phyloP scores from a whole-genome alignment of 1,140 invertebrate genomes.

The Calephelis virginiensis region DNA sequence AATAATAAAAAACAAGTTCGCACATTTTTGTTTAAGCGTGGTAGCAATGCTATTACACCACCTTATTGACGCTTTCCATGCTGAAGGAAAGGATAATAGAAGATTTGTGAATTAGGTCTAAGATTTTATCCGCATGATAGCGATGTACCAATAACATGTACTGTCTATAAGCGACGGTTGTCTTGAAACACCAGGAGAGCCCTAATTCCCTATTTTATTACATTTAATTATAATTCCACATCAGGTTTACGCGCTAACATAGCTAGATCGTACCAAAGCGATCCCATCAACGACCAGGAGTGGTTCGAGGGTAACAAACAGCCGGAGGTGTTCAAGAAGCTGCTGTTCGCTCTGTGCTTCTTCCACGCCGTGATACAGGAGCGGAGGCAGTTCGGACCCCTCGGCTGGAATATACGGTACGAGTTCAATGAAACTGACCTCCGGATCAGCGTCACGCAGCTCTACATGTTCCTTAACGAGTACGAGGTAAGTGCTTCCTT shows the following conservation, averaged over 20 bases:
- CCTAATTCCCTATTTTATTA: too few relatives aligned
- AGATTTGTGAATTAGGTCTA: too few relatives aligned
- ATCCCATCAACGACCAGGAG: conserved; percentile 92
- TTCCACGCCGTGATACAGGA: conserved; percentile 96
- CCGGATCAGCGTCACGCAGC: conserved; percentile 90
- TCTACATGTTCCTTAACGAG: conserved; percentile 93
- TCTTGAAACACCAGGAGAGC: too few relatives aligned
- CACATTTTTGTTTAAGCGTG: too few relatives aligned
- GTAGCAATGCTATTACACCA: too few relatives aligned
- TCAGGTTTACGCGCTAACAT: conserved; percentile 85
- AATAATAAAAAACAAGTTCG: too few relatives aligned
- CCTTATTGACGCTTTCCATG: too few relatives aligned
- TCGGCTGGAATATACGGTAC: conserved; percentile 97
- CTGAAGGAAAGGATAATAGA: too few relatives aligned
- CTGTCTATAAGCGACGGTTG: too few relatives aligned
- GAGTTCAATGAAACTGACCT: conserved; percentile 98
- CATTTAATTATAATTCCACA: too few relatives aligned
- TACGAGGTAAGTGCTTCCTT: conserved; percentile 79
- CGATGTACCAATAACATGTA: too few relatives aligned
- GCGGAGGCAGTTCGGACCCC: conserved; percentile 92
- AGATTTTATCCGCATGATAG: too few relatives aligned
- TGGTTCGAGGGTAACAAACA: conserved; percentile 93
- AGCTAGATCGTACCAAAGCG: conserved; percentile 88
- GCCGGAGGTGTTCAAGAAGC: conserved; percentile 87
- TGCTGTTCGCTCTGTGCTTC: conserved; percentile 94